Evolutionary conservation across 2,113 vertebrate species (phyloP).

Genomic region (Hirundichthys speculiger): DNA sequence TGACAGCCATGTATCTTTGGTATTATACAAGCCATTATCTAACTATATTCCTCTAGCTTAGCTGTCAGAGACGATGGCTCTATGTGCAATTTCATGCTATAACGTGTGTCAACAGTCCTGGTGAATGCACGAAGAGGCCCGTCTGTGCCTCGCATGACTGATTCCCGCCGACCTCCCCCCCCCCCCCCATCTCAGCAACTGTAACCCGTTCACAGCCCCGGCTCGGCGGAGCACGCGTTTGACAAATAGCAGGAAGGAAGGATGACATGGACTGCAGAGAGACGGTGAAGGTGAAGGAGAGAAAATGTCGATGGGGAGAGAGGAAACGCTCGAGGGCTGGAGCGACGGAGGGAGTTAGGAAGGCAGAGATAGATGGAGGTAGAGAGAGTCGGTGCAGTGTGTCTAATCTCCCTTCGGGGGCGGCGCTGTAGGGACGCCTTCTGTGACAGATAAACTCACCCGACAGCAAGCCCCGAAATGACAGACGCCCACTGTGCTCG

Average conservation of each 20-base stretch:
- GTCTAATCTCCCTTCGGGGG: conserved; percentile 72
- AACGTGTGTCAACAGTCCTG: conserved; percentile 47
- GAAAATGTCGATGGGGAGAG: too few relatives aligned
- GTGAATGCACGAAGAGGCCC: conserved; percentile 40
- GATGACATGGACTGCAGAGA: conserved; percentile 42
- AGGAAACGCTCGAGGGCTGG: background rate
- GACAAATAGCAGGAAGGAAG: conserved; percentile 56
- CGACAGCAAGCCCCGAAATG: conserved; percentile 42
- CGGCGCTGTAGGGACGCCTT: conserved; percentile 52
- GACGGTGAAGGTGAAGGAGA: conserved; percentile 27
- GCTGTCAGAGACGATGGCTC: conserved; percentile 28
- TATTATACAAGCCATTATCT: conserved; percentile 25
- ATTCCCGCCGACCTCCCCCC: conserved; percentile 37
- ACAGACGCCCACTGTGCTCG: conserved; percentile 48
- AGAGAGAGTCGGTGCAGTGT: conserved; percentile 55
- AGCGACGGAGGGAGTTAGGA: conserved; percentile 10
- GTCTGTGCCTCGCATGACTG: conserved; percentile 51
- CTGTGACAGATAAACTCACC: conserved; percentile 68
- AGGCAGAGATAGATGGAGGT: conserved; percentile 21
- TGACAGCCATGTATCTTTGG: conserved; percentile 24
- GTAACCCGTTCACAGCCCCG: conserved; percentile 66
- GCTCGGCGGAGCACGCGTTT: conserved; percentile 53
- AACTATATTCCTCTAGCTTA: conserved; percentile 27
- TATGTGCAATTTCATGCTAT: conserved; percentile 34
- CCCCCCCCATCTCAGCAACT: too few relatives aligned